A percentile compares a stretch with the other conserved stretches of the same genome.
Evolutionary conservation across 2,113 vertebrate species (phyloP).

Genomic region (Pomatostomus ruficeps): DNA sequence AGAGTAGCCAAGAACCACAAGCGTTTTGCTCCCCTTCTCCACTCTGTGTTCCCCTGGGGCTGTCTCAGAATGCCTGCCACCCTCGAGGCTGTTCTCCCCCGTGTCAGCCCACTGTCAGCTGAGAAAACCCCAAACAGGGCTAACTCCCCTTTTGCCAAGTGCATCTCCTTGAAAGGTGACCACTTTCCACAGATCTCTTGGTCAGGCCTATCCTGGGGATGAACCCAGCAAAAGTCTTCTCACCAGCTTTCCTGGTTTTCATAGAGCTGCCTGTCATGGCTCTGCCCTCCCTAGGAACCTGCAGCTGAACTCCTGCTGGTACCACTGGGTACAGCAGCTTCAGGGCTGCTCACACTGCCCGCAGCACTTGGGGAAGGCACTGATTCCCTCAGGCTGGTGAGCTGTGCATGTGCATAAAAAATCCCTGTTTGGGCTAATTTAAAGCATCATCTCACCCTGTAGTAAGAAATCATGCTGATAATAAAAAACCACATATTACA

Average conservation of each 20-base stretch:
- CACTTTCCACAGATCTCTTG: rapidly evolving
- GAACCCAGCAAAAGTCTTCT: neutral
- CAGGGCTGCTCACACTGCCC: neutral
- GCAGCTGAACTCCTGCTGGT: neutral
- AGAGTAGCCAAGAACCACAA: neutral
- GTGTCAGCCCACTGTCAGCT: neutral
- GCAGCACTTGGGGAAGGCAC: neutral
- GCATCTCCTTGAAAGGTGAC: neutral
- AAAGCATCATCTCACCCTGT: neutral
- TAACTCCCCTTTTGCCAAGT: neutral
- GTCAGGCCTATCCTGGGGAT: too few relatives aligned
- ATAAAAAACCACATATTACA: neutral
- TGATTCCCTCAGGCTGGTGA: neutral
- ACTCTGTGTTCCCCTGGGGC: rapidly evolving
- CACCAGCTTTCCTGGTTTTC: neutral
- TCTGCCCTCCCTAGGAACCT: neutral
- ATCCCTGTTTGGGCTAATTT: neutral
- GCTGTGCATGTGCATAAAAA: neutral
- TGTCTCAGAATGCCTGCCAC: neutral
- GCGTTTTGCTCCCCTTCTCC: neutral
- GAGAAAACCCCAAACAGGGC: neutral
- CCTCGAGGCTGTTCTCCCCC: rapidly evolving
- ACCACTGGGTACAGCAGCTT: neutral
- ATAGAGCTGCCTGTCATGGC: neutral
- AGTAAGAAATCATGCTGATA: neutral